Evolutionary conservation across 1,140 invertebrate genomes (phyloP), one percentile per base, ranked within the genome.

Genomic region (Glossosoma conforme): DNA sequence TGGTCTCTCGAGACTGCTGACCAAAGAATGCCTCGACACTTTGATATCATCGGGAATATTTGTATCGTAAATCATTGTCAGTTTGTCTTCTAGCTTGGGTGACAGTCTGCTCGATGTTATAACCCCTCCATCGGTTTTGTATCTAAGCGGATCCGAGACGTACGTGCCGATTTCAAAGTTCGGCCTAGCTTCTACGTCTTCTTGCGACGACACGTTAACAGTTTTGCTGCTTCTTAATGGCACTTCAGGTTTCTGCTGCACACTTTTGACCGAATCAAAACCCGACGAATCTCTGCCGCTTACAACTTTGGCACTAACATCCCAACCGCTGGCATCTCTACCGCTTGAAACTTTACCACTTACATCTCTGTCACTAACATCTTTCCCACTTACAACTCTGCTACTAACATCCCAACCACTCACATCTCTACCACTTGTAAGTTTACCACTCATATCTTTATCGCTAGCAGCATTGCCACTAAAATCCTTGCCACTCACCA

Each of bases 21-120:
- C 72, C 22, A 77, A 75, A 4, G 76, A 70, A 62, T 76, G 76
- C 43, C 77, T 64, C 4, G 76, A 77, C 10, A 78, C 75, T 67
- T 80, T 81, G 43, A 80, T 68, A 60, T 80, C 77, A 58, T 80
- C 78, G 0, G 77, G 75, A 52, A 80, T 69, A 50, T 80, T 80
- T 0, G 74, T 79, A 52, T 79, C 77, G 22, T 74, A 75, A 25
- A 61, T 62, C 61, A 73, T 67, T 2, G 61, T 65, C 45, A 70
- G 44, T 58, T 72, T 75, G 40, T 75, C 70, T 41, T 72, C 69
- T 40, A 59, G 28, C 25, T 58, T 58, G 3, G 56, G 56, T 14
- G 56, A 58, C 8, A 54, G n/a, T 40, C 52, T 51, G 33, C 51
- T 48, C 1, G 56, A 58, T n/a, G 28, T 22, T 11, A 37, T 21